Evolutionary conservation across 2,888 invertebrate species (phyloP), one percentile per base, ranked within the genome.

Genomic region (Cheilosia soror): DNA sequence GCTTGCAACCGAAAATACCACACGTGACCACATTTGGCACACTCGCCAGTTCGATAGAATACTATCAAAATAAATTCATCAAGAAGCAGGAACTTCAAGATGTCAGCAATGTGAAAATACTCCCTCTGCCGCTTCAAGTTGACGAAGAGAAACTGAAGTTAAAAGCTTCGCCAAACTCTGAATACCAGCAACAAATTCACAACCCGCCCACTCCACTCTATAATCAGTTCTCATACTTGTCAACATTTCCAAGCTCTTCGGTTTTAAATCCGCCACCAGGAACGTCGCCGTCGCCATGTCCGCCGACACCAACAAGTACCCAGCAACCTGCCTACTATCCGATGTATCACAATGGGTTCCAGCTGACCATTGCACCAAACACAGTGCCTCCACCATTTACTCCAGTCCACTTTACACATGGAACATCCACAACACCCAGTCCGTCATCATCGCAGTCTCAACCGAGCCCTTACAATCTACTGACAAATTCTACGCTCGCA

Each of bases 291-390:
- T 88, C 62, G 88, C 89, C 73, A 15, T 72, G 76, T 58, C 81
- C 85, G 53, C 63, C 85, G 47, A 79, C 87, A 58, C 75, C 81
- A 33, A 71, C 87, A 47, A 86, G 69, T 29, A 66, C 85, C 31
- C 86, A 82, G 15, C 85, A 87, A 78, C 77, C 86, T 60, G 77
- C 81, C 58, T 92, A 92, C 78, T 92, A 92, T 89, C 92, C 92
- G 15, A 92, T 92, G 92, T 92, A 92, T 88, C 92, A 92, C 77
- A 92, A 92, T 88, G 92, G 92, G 86, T 92, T 92, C 89, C 92
- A 92, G 81, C 73, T 92, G 65, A 89, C 91, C 27, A 91, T 92
- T 73, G 90, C 91, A 13, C 92, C 92, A 25, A 92, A 91, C 66
- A 88, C 91, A 33, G 91, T 91, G 71, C 92, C 92, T 83, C 92